Evolutionary conservation across 2,113 vertebrate genomes (phyloP), one percentile per base, ranked within the genome.

Genomic region (Halichoerus grypus): DNA sequence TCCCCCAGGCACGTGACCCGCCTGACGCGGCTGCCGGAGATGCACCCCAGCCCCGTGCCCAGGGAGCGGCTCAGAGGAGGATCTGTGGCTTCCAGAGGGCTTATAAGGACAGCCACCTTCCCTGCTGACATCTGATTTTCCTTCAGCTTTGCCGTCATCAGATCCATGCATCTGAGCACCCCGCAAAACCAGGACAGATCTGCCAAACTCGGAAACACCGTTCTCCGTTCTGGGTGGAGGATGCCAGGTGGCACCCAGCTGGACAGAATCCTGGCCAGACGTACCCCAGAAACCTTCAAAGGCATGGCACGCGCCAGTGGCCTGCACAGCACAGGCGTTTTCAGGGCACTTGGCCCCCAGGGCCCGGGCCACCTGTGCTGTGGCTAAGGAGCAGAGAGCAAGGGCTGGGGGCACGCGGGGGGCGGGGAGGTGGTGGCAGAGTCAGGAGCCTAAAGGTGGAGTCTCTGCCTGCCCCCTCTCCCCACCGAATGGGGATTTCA

Each of bases 131-230:
- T 12, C 21, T 31, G 46, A n/a, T 42, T 21, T 19, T 16, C 39
- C 28, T n/a, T 42, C 61, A 42, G 46, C 13, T 14, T 18, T 7
- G 1, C 46, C 6, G 3, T 67, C 49, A 39, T n/a, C 0, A 7
- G 39, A 21, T 13, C 14, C 31, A 18, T 4, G 9, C 18, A 0
- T 42, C 63, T 12, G 33, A 4, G 11, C 3, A 16, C 31, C 0
- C 1, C 1, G 3, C 39, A 59, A 26, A 36, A 42, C 69, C 81
- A 55, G 71, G 92, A 18, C 22, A 13, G 36, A 46, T 16, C 31
- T 19, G 16, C 22, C 28, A 0, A 0, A 28, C 81, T 49, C 7
- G 13, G 46, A 46, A 39, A 72, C 42, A n/a, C 28, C 10, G 26
- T 8, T 24, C 28, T 31, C 63, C 9, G n/a, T 53, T 11, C 67